phyloP scores from a whole-genome alignment of 2,888 invertebrate species.

The Frankliniella intonsa region DNA sequence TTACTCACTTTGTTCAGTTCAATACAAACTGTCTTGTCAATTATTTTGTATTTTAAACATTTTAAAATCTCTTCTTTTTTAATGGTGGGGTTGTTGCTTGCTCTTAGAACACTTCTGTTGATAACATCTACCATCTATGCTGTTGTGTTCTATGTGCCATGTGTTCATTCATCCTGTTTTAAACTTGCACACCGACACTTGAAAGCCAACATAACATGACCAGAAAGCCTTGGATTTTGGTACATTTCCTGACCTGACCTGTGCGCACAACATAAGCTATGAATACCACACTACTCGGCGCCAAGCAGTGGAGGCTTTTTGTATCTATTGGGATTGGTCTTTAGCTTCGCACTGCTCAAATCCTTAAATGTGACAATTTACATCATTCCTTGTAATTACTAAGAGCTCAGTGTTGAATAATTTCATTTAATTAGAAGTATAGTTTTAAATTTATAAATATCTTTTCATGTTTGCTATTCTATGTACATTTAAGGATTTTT shows the following conservation, averaged over 20 bases:
- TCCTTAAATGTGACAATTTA: conserved; percentile 13
- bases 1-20: background rate
- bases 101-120: conserved; percentile 12
- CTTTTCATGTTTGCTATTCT: background rate
- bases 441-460: background rate
- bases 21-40: background rate
- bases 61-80: background rate
- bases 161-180: conserved; percentile 12
- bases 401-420: no score
- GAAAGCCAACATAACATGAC: conserved; percentile 10
- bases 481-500: conserved; percentile 10
- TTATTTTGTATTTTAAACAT: no score
- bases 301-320: conserved; percentile 24
- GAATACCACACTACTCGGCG: conserved; percentile 9
- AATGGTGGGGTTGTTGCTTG: conserved; percentile 14
- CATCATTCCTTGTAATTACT: background rate
- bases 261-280: conserved; percentile 12
- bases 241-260: conserved; percentile 13
- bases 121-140: conserved; percentile 7
- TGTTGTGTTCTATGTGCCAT: conserved; percentile 26
- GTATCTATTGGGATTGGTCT: conserved; percentile 18
- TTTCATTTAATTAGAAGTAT: no score
- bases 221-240: conserved; percentile 24
- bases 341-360: conserved; percentile 21
- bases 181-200: conserved; percentile 19